A percentile compares a stretch with the other conserved stretches of the same genome.
Evolutionary conservation across 1,140 invertebrate genomes (phyloP).

Genomic region (Argopecten irradians): DNA sequence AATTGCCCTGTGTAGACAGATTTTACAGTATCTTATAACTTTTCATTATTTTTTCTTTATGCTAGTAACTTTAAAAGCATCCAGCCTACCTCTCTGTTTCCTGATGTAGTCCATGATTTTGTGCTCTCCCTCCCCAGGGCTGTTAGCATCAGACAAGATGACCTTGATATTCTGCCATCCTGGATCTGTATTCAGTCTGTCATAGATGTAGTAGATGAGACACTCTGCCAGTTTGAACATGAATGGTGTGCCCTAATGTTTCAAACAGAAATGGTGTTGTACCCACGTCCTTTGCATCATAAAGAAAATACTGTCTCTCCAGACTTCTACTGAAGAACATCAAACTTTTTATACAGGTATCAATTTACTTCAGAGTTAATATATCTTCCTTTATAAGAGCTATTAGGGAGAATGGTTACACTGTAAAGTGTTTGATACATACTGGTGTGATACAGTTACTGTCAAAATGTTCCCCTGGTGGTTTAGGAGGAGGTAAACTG

Average conservation of each 20-base stretch:
- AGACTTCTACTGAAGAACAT: too few relatives aligned
- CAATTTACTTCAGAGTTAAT: background rate
- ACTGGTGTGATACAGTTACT: conserved; percentile 98
- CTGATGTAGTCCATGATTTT: conserved; percentile 99
- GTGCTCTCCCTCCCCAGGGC: conserved; percentile 98
- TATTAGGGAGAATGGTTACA: background rate
- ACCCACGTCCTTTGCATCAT: background rate
- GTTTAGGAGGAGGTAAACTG: conserved; percentile 91
- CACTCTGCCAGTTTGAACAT: conserved; percentile 97
- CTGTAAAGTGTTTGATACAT: conserved; percentile 40
- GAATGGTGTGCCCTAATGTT: conserved; percentile 92
- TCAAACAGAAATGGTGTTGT: background rate
- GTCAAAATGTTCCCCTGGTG: conserved; percentile 95
- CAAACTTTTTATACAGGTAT: background rate
- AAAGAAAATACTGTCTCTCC: too few relatives aligned
- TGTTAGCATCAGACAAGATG: conserved; percentile 98
- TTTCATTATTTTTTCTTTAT: conserved; percentile 30
- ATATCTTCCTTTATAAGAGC: background rate
- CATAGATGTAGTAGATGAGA: conserved; percentile 97
- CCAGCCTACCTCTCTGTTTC: conserved; percentile 89
- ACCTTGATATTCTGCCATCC: conserved; percentile 96
- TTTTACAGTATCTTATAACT: background rate
- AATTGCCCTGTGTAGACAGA: too few relatives aligned
- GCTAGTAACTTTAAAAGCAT: conserved; percentile 37
- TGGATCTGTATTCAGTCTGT: conserved; percentile 94